Conservation (phyloP, 1,140 invertebrate species). For the Eumeta japonica region DNA sequence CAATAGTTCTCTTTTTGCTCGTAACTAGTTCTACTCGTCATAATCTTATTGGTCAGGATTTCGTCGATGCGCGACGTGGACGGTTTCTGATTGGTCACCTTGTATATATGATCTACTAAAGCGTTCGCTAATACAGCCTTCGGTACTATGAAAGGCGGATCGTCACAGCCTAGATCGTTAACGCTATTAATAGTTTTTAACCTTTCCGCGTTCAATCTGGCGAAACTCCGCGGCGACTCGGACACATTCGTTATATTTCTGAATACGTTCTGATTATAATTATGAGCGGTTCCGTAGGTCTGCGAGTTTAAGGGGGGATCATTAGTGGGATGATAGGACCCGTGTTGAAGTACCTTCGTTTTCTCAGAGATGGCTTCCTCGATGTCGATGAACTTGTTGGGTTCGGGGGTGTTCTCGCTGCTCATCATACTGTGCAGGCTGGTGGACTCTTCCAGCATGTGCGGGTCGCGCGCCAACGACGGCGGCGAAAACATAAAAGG, state of each 20-base stretch:
- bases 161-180: conserved; percentile 29
- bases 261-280: conserved; percentile 23
- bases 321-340: conserved; percentile 49
- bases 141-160: conserved; percentile 35
- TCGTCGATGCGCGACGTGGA: conserved; percentile 48
- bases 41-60: conserved; percentile 52
- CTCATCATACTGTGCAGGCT: conserved; percentile 30
- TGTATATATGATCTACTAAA: conserved; percentile 53
- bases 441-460: conserved; percentile 21
- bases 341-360: conserved; percentile 59
- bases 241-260: conserved; percentile 40
- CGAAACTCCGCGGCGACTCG: conserved; percentile 43
- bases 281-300: conserved; percentile 16
- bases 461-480: no score
- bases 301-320: conserved; percentile 23
- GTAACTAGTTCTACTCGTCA: conserved; percentile 19
- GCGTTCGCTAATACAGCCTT: conserved; percentile 47
- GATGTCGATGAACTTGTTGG: conserved; percentile 35
- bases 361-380: conserved; percentile 38
- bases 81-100: conserved; percentile 57
- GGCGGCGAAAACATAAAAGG: conserved; percentile 83
- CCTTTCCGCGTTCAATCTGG: conserved; percentile 49
- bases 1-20: conserved; percentile 41
- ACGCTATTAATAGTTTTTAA: conserved; percentile 35
- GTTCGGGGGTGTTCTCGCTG: conserved; percentile 44